Evolutionary conservation across 1,140 invertebrate species (phyloP).

Genomic region (Hormaphis cornu): DNA sequence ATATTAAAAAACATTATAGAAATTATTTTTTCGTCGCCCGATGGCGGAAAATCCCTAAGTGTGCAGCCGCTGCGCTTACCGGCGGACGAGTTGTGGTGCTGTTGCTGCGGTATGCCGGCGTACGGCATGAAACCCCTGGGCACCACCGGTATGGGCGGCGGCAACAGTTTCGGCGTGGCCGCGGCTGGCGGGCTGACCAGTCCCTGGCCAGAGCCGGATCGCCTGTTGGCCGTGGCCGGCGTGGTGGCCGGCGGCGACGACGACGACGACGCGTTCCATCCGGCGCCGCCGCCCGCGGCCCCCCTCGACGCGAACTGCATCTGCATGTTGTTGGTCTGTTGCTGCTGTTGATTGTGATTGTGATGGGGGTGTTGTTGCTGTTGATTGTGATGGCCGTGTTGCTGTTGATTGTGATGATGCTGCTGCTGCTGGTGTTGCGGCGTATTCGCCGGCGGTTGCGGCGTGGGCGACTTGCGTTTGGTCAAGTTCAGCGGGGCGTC

Average conservation of each 20-base stretch:
- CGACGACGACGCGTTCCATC: conserved; percentile 9
- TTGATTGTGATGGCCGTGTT: conserved; percentile 37
- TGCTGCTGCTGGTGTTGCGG: conserved; percentile 40
- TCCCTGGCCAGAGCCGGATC: conserved; percentile 22
- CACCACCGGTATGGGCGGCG: conserved; percentile 48
- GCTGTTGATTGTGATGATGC: conserved; percentile 37
- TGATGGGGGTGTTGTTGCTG: conserved; percentile 33
- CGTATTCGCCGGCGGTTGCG: conserved; percentile 41
- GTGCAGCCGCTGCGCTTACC: neutral
- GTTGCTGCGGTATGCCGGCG: conserved; percentile 44
- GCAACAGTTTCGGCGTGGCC: conserved; percentile 50
- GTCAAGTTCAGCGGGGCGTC: conserved; percentile 80
- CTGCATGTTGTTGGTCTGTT: neutral
- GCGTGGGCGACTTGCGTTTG: conserved; percentile 63
- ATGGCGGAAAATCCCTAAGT: no score
- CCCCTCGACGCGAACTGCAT: neutral
- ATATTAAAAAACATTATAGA: no score
- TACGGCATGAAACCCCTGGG: conserved; percentile 52
- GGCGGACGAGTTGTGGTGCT: conserved; percentile 44
- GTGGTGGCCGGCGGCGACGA: conserved; percentile 24
- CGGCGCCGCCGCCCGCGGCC: neutral
- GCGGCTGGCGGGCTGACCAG: conserved; percentile 49
- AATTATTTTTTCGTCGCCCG: no score
- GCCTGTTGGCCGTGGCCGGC: conserved; percentile 3
- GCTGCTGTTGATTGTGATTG: conserved; percentile 29